These are phyloP conservation scores for Pao palembangensis DNA, from an alignment of 2,113 vertebrate species.

Conservation along the genomic window DNA sequence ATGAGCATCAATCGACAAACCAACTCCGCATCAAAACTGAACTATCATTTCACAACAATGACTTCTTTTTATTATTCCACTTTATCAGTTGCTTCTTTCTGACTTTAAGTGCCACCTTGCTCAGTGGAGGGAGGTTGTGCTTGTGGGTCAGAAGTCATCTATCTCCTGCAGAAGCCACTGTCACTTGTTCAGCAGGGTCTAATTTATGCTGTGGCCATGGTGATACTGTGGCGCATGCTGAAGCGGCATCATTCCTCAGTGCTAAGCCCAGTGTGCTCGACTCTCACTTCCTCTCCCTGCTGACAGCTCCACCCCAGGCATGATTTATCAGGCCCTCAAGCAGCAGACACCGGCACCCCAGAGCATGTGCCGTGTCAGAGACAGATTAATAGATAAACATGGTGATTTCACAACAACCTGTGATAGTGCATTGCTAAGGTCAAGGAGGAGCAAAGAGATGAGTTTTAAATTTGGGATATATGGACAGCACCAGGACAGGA, in stretches of 20 bases:
- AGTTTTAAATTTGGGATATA: slow-evolving; percentile 39
- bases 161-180: slow-evolving; percentile 58
- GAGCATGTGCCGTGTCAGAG: slow-evolving; percentile 41
- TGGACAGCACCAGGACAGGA: neutral
- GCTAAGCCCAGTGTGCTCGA: slow-evolving; percentile 54
- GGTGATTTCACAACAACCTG: slow-evolving; percentile 31
- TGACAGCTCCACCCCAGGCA: slow-evolving; percentile 49
- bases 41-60: slow-evolving; percentile 27
- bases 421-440: slow-evolving; percentile 21
- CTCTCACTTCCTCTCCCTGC: slow-evolving; percentile 53
- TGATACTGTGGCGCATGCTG: slow-evolving; percentile 56
- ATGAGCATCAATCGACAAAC: slow-evolving; percentile 22
- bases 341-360: slow-evolving; percentile 41
- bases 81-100: slow-evolving; percentile 23
- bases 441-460: slow-evolving; percentile 18
- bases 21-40: slow-evolving; percentile 8
- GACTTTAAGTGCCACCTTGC: slow-evolving; percentile 27
- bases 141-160: slow-evolving; percentile 52
- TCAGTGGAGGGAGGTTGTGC: slow-evolving; percentile 9
- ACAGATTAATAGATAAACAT: slow-evolving; percentile 64
- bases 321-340: slow-evolving; percentile 69
- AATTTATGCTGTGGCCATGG: slow-evolving; percentile 70
- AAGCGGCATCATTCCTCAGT: slow-evolving; percentile 72
- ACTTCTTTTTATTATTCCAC: slow-evolving; percentile 21
- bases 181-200: slow-evolving; percentile 59